Conservation (phyloP, 1,140 invertebrate species). For the Sarcophaga bullata region DNA sequence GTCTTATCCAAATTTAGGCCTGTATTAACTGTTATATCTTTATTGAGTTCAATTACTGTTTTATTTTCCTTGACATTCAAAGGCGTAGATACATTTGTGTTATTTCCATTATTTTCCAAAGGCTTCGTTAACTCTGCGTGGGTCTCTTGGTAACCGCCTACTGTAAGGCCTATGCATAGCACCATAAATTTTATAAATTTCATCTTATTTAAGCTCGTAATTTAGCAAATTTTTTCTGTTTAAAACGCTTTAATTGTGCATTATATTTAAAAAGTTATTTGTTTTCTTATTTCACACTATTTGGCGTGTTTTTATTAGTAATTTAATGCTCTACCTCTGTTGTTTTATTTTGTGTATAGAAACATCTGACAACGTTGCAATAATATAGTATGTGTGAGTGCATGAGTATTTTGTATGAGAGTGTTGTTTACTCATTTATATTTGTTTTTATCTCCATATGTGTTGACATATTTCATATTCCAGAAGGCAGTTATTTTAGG, state of each 20-base stretch:
- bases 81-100: background rate
- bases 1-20: background rate
- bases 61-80: background rate
- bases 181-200: background rate
- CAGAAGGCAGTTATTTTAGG: slow-evolving; percentile 11
- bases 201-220: slow-evolving; percentile 14
- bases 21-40: slow-evolving; percentile 23
- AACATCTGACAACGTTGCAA: slow-evolving; percentile 24
- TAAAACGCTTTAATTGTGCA: background rate
- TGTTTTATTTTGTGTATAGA: background rate
- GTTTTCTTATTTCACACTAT: background rate
- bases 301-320: slow-evolving; percentile 11
- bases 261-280: background rate
- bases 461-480: slow-evolving; percentile 8
- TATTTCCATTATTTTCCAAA: background rate
- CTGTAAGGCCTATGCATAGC: background rate
- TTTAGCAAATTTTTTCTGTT: background rate
- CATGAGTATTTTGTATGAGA: background rate
- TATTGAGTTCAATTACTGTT: slow-evolving; percentile 19
- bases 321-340: background rate
- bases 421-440: background rate
- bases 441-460: slow-evolving; percentile 16
- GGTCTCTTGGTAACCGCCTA: background rate
- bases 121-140: background rate
- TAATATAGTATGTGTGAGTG: background rate